Percentiles rank a stretch among this genome's conserved stretches.
phyloP scores from a whole-genome alignment of 2,113 vertebrate genomes.

The Nycticorax nycticorax region DNA sequence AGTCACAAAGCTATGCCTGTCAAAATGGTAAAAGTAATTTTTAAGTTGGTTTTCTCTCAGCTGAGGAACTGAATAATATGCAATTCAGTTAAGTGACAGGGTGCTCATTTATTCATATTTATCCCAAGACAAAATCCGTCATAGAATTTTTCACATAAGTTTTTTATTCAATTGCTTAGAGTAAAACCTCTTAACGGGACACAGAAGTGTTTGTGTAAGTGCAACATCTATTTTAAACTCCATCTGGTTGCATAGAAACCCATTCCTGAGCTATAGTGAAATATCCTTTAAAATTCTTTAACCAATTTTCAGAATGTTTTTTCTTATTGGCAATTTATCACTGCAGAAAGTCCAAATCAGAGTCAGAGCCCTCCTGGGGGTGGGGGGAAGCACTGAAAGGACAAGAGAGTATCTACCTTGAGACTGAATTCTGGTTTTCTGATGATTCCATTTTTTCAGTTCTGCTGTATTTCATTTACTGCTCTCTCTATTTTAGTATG shows the following conservation, averaged over 20 bases:
- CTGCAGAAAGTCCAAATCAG: not conserved
- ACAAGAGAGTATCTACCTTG: not conserved
- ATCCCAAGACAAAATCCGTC: not conserved
- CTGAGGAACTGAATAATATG: not conserved
- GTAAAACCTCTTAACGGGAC: not conserved
- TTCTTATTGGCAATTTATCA: not conserved
- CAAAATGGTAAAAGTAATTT: not conserved
- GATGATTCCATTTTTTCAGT: not conserved
- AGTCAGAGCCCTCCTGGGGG: not conserved
- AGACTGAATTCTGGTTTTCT: not conserved
- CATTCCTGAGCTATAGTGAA: not conserved
- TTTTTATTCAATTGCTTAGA: not conserved
- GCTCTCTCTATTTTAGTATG: not conserved
- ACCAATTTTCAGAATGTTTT: not conserved
- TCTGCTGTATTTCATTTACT: not conserved
- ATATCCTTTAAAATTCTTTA: not conserved
- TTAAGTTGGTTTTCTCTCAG: not conserved
- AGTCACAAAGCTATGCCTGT: not conserved
- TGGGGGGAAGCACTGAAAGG: not conserved
- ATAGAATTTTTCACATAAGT: not conserved
- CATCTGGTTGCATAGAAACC: not conserved
- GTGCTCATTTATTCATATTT: not conserved
- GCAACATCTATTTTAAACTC: not conserved
- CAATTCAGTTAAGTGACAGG: not conserved
- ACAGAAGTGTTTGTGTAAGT: too few species aligned